phyloP scores from a whole-genome alignment of 2,888 invertebrate genomes.

The Harpagoxenus sublaevis region DNA sequence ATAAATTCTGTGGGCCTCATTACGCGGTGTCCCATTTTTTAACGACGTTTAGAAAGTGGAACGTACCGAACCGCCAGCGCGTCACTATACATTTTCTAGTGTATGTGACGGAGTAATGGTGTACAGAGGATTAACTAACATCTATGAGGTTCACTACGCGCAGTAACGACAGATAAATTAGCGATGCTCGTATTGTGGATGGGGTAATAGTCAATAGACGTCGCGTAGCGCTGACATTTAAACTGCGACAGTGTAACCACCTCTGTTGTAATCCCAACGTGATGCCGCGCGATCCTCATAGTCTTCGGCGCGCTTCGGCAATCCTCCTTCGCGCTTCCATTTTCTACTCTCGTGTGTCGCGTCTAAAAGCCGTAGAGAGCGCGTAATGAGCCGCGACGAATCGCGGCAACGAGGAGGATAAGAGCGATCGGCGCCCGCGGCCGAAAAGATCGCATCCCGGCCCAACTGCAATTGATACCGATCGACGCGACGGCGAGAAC shows the following conservation, averaged over 20 bases:
- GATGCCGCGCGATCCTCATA: neutral
- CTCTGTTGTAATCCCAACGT: constrained; percentile 72
- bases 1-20: constrained; percentile 36
- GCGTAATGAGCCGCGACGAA: constrained; percentile 52
- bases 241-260: constrained; percentile 70
- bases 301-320: neutral
- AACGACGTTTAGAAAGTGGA: constrained; percentile 65
- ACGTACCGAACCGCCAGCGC: constrained; percentile 57
- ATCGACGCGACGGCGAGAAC: constrained; percentile 15
- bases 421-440: constrained; percentile 49
- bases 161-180: constrained; percentile 76
- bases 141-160: constrained; percentile 62
- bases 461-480: constrained; percentile 45
- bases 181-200: constrained; percentile 77
- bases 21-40: constrained; percentile 57
- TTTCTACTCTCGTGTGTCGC: constrained; percentile 62
- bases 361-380: constrained; percentile 3
- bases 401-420: constrained; percentile 46
- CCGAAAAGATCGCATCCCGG: constrained; percentile 31
- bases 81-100: constrained; percentile 66
- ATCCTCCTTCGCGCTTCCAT: constrained; percentile 46
- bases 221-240: constrained; percentile 75
- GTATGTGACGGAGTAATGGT: constrained; percentile 66
- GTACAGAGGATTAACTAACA: constrained; percentile 72
- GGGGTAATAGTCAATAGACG: constrained; percentile 77